These are phyloP conservation scores for Tryphoninae sp. DNA, from an alignment of 2,888 invertebrate species.

Conservation along the genomic window DNA sequence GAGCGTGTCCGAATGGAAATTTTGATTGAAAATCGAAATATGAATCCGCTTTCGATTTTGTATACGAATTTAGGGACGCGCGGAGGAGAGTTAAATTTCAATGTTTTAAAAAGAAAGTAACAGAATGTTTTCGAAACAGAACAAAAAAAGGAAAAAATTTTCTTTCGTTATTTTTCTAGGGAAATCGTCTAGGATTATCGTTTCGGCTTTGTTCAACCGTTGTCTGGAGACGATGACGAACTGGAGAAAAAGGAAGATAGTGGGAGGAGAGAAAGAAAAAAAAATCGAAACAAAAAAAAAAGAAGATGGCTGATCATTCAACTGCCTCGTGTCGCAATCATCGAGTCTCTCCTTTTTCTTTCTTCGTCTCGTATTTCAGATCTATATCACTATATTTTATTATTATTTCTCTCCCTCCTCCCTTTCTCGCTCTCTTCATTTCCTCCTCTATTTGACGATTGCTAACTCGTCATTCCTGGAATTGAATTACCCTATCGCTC, in stretches of 20 bases:
- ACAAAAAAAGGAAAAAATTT: too few relatives aligned
- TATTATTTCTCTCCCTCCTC: background rate
- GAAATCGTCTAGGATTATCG: background rate
- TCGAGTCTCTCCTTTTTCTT: conserved; percentile 38
- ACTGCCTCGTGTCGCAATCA: conserved; percentile 53
- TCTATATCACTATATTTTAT: conserved; percentile 24
- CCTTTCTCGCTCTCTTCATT: background rate
- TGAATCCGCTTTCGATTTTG: background rate
- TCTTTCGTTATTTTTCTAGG: too few relatives aligned
- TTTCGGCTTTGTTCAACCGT: conserved; percentile 33
- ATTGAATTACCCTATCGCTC: conserved; percentile 39
- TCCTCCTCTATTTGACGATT: background rate
- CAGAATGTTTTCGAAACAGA: too few relatives aligned
- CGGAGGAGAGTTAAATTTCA: too few relatives aligned
- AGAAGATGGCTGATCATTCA: conserved; percentile 62
- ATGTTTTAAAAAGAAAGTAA: too few relatives aligned
- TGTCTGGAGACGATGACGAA: background rate
- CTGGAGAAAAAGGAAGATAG: conserved; percentile 15
- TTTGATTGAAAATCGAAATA: too few relatives aligned
- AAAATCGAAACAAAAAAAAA: conserved; percentile 21
- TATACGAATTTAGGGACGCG: background rate
- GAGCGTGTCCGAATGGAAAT: background rate
- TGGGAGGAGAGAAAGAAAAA: conserved; percentile 18
- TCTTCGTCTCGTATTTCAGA: conserved; percentile 45
- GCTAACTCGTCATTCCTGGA: conserved; percentile 10